phyloP scores from a whole-genome alignment of 1,140 invertebrate genomes.

The Conus betulinus region DNA sequence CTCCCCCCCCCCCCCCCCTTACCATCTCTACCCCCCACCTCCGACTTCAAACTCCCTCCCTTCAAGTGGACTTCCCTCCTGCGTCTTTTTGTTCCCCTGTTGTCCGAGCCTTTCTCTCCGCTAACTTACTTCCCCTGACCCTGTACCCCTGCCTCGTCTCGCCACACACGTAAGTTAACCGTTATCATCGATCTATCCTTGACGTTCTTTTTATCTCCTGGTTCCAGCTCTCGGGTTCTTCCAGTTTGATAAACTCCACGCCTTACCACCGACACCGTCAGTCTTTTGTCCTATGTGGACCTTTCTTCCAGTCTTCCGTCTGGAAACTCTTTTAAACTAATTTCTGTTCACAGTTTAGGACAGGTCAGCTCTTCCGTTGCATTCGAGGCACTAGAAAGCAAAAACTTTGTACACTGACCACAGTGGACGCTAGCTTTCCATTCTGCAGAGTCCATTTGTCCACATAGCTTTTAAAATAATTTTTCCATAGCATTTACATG shows the following conservation, averaged over 20 bases:
- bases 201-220: too few relatives aligned
- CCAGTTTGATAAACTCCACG: not conserved
- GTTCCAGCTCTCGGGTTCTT: not conserved
- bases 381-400: too few relatives aligned
- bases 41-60: not conserved
- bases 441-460: too few relatives aligned
- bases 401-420: too few relatives aligned
- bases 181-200: not conserved
- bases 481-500: too few relatives aligned
- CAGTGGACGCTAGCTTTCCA: too few relatives aligned
- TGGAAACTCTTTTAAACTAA: too few relatives aligned
- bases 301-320: not conserved
- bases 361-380: too few relatives aligned
- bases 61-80: not conserved
- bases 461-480: too few relatives aligned
- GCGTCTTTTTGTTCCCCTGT: not conserved
- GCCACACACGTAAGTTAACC: too few relatives aligned
- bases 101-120: not conserved
- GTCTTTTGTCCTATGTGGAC: not conserved
- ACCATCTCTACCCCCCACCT: not conserved
- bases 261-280: not conserved
- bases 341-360: too few relatives aligned
- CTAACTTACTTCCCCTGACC: not conserved
- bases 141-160: not conserved
- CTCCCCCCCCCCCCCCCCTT: not conserved